Conservation (phyloP, 1,140 invertebrate genomes). For the Drosophila melanogaster region DNA sequence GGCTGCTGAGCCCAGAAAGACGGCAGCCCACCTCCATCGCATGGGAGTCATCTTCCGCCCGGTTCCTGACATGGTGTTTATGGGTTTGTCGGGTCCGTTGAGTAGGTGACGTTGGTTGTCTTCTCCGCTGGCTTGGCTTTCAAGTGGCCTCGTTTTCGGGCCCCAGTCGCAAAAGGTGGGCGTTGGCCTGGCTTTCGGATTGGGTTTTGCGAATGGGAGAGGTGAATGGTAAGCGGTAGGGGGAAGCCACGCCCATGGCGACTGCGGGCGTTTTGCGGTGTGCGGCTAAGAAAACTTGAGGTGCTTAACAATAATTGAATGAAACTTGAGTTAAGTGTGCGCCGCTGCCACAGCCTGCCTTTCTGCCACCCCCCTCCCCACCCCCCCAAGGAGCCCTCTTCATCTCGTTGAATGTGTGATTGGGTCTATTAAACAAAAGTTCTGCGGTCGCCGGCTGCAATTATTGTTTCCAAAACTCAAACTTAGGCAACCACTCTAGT, state of each 20-base stretch:
- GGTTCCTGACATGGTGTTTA: slow-evolving; percentile 39
- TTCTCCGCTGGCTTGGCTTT: slow-evolving; percentile 17
- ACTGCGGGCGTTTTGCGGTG: slow-evolving; percentile 59
- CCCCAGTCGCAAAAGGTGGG: slow-evolving; percentile 2
- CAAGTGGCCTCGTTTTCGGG: slow-evolving; percentile 68
- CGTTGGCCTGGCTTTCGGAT: slow-evolving; percentile 16
- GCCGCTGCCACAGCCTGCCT: background rate
- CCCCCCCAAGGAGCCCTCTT: slow-evolving; percentile 2
- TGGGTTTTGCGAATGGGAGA: slow-evolving; percentile 5
- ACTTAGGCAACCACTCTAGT: background rate
- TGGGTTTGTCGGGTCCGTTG: slow-evolving; percentile 29
- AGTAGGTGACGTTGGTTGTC: slow-evolving; percentile 13
- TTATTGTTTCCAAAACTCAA: slow-evolving; percentile 33
- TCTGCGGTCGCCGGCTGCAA: slow-evolving; percentile 59
- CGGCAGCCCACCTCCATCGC: background rate
- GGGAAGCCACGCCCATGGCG: slow-evolving; percentile 3
- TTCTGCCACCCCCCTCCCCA: too few species aligned
- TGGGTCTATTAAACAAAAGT: slow-evolving; percentile 80
- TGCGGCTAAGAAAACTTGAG: slow-evolving; percentile 80
- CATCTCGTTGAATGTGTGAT: slow-evolving; percentile 40
- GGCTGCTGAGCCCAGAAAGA: slow-evolving; percentile 19
- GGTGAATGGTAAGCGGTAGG: too few species aligned
- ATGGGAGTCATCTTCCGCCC: background rate
- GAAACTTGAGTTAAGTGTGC: slow-evolving; percentile 77
- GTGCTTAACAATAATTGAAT: slow-evolving; percentile 83